Evolutionary conservation across 2,797 vertebrate species (phyloP), one percentile per base, ranked within the genome.

Genomic region (Carapus acus): DNA sequence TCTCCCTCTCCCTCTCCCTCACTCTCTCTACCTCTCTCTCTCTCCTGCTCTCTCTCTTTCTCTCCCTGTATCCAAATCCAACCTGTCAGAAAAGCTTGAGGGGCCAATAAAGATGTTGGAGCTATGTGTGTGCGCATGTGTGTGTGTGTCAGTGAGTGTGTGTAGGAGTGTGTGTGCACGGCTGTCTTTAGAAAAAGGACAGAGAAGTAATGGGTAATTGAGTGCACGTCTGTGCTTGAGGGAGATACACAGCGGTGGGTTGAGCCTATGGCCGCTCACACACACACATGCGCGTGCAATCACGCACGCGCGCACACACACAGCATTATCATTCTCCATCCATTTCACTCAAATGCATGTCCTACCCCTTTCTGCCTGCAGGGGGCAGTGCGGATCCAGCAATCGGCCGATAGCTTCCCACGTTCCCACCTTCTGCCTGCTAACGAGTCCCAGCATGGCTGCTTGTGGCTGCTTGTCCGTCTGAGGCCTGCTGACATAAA

Each of bases 321-420:
- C 36, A 24, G 12, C 16, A n/a, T 16, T 9, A 4, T 14, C 29
- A 19, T 17, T 23, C 1, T 40, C 40, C 43, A 31, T 41, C 2
- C 6, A 8, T 20, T 7, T 15, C 17, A 8, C 49, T 1, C n/a
- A n/a, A n/a, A 4, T 61, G 62, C 37, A 45, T 23, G 7, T 4
- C 0, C 17, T 20, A 13, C 31, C 9, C 2, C 6, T 13, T 0
- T 13, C 2, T 4, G 23, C 76, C 81, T 66, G 73, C 65, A 82
- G 83, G 58, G 73, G 80, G 79, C 83, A 85, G 3, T 74, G 69
- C 58, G 62, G 69, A 54, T 42, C 61, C 65, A 76, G 60, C 13
- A 43, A 78, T 69, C 13, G 4, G 18, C 9, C 12, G 19, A n/a
- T 22, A 40, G 16, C 37, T 9, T 43, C 37, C 29, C 27, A 20